A percentile compares a stretch with the other conserved stretches of the same genome.
These are phyloP conservation scores for Passer montanus DNA, from an alignment of 2,113 vertebrate species.

Conservation along the genomic window DNA sequence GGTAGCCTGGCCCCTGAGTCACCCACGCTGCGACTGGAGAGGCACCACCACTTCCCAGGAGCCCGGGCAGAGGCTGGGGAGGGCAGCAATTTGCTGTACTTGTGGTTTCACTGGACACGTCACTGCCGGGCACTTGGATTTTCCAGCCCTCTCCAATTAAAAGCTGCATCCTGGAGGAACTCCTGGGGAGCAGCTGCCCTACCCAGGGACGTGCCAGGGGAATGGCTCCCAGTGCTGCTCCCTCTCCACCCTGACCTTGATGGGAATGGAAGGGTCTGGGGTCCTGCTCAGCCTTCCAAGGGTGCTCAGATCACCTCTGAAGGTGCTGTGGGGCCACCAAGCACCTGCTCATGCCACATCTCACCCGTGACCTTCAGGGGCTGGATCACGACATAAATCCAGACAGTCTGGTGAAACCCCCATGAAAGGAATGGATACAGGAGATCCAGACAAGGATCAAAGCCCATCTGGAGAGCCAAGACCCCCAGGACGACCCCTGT, in stretches of 20 bases:
- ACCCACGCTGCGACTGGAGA: not conserved
- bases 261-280: not conserved
- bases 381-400: accelerated
- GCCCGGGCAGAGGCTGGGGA: not conserved
- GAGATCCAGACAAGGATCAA: accelerated
- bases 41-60: not conserved
- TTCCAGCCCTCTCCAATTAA: constrained; percentile 40
- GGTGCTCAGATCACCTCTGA: not conserved
- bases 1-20: not conserved
- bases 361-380: not conserved
- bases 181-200: not conserved
- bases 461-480: not conserved
- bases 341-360: not conserved
- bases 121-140: constrained; percentile 25
- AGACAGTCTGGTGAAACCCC: accelerated
- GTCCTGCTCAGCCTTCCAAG: accelerated
- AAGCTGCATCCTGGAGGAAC: not conserved
- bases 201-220: not conserved
- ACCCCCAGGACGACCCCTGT: accelerated
- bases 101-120: constrained; percentile 28
- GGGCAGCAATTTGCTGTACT: not conserved
- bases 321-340: not conserved
- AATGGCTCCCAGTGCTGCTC: not conserved
- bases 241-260: accelerated
- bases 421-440: not conserved